These are phyloP conservation scores for Drosophila nigromelanica DNA, from an alignment of 1,140 invertebrate species.

Conservation along the genomic window DNA sequence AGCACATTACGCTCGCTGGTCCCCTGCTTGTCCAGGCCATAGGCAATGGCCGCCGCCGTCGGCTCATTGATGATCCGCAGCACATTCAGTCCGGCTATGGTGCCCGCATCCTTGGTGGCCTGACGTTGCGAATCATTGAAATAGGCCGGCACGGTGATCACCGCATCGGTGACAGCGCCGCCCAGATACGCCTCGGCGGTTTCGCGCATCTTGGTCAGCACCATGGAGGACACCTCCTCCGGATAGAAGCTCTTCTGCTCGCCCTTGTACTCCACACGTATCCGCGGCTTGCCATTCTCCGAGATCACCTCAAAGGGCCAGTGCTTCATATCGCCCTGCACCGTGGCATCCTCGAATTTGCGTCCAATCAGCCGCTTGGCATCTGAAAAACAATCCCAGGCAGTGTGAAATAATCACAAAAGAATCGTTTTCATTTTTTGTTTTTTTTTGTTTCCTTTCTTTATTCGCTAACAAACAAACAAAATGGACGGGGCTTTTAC, in stretches of 20 bases:
- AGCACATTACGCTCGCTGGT: slow-evolving; percentile 92
- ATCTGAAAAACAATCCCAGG: slow-evolving; percentile 89
- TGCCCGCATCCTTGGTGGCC: slow-evolving; percentile 95
- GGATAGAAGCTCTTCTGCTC: slow-evolving; percentile 95
- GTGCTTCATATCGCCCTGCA: slow-evolving; percentile 97
- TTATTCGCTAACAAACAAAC: slow-evolving; percentile 41
- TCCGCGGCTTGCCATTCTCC: slow-evolving; percentile 92
- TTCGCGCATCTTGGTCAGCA: slow-evolving; percentile 96
- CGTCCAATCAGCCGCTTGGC: slow-evolving; percentile 96
- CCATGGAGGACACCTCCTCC: slow-evolving; percentile 96
- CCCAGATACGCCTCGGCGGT: slow-evolving; percentile 97
- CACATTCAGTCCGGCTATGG: slow-evolving; percentile 93
- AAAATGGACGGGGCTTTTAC: slow-evolving; percentile 22
- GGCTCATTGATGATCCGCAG: slow-evolving; percentile 97
- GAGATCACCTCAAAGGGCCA: slow-evolving; percentile 97
- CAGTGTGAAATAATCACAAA: slow-evolving; percentile 25
- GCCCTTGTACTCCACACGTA: slow-evolving; percentile 94
- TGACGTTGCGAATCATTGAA: slow-evolving; percentile 96
- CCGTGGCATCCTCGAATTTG: slow-evolving; percentile 94
- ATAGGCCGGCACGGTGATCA: slow-evolving; percentile 95
- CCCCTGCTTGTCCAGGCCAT: slow-evolving; percentile 98
- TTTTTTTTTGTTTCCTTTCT: slow-evolving; percentile 21
- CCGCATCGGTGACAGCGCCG: slow-evolving; percentile 93
- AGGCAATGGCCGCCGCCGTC: slow-evolving; percentile 99
- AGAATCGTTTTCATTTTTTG: not conserved